A percentile compares a stretch with the other conserved stretches of the same genome.
Evolutionary conservation across 2,797 vertebrate species (phyloP).

Genomic region (Rousettus madagascariensis): DNA sequence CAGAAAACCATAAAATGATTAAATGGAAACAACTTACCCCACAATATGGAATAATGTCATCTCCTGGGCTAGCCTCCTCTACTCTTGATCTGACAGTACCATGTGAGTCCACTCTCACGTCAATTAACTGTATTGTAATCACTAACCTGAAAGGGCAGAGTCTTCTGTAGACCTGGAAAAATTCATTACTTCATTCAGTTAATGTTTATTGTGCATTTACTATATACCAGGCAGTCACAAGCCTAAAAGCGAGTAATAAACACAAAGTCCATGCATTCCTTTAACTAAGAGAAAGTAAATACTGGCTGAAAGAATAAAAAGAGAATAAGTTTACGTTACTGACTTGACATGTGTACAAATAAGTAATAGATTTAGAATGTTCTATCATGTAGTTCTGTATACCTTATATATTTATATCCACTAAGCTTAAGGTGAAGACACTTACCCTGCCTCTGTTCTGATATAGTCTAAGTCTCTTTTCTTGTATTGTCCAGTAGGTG

Average conservation of each 20-base stretch:
- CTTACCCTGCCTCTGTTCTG: not conserved
- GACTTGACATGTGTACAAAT: not conserved
- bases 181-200: not conserved
- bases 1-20: not conserved
- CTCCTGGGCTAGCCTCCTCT: not conserved
- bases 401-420: not conserved
- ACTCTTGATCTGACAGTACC: not conserved
- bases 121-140: not conserved
- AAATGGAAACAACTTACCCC: not conserved
- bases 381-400: not conserved
- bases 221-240: not conserved
- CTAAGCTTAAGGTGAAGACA: not conserved
- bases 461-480: not conserved
- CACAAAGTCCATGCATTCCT: not conserved
- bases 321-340: not conserved
- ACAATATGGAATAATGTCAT: not conserved
- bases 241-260: not conserved
- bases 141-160: not conserved
- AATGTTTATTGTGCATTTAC: not conserved
- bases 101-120: not conserved
- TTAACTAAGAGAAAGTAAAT: constrained; percentile 20
- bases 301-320: not conserved
- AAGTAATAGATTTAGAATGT: constrained; percentile 13
- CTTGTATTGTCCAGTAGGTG: not conserved
- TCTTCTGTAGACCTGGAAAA: not conserved